These are phyloP conservation scores for Arremon aurantiirostris DNA, from an alignment of 2,797 vertebrate genomes.

Conservation along the genomic window DNA sequence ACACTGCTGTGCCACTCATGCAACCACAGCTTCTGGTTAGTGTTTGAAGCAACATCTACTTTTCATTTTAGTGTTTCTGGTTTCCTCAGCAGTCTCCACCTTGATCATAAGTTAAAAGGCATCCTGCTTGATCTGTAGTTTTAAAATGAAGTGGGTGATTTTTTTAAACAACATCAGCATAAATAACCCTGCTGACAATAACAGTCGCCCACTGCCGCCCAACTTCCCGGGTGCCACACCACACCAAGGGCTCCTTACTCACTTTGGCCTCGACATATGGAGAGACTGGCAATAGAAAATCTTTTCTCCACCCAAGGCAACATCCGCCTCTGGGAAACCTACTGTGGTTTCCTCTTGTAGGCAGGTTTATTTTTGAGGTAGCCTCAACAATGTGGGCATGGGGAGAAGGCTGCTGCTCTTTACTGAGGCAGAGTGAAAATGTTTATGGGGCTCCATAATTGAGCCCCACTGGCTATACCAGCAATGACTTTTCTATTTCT, in stretches of 20 bases:
- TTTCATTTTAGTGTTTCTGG: not conserved
- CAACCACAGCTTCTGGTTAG: not conserved
- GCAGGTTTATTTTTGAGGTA: not conserved
- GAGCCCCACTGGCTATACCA: not conserved
- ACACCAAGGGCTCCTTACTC: not conserved
- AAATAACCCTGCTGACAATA: not conserved
- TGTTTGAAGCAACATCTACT: not conserved
- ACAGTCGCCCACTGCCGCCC: not conserved
- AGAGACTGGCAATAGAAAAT: not conserved
- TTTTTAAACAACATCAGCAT: not conserved
- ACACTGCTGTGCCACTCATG: not conserved
- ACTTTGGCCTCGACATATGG: not conserved
- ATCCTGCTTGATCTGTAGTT: not conserved
- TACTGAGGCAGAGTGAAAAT: not conserved
- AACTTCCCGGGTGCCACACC: rapidly evolving
- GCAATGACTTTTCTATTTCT: not conserved
- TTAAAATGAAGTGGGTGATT: not conserved
- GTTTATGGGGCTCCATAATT: not conserved
- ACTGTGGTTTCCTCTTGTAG: not conserved
- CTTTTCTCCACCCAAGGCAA: not conserved
- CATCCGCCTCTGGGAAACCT: not conserved
- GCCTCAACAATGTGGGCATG: not conserved
- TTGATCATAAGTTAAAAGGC: not conserved
- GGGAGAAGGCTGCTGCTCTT: not conserved
- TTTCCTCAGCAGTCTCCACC: not conserved